Base-by-base conservation (phyloP, 2,113 vertebrate species). In the Ascaphus truei region DNA sequence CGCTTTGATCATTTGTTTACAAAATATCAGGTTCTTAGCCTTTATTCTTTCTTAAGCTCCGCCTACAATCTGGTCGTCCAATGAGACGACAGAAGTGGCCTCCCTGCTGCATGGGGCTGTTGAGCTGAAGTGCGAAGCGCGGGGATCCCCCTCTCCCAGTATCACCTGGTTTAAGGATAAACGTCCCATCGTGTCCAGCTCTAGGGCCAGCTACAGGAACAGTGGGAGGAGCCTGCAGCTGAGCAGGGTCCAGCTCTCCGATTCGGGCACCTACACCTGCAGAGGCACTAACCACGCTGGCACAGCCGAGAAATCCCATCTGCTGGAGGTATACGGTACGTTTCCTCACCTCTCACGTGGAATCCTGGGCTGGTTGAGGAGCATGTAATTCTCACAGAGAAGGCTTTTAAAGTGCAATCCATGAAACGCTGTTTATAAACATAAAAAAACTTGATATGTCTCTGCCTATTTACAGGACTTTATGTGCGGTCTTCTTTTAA, bases 131-230 rank as follows among this genome's bases (percentile, higher is more conserved):
- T 95, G 93, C 18, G 88, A 95, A 18, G 85, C 85, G 0, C 85
- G 86, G 22, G 93, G 93, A 1, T 80, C 77, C 2, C 93, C 93
- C 1, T 6, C 62, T 6, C 93, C 93, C 20, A 77, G 79, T n/a
- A 84, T 95, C 71, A 79, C 86, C 36, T 95, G 93, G 93, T 73
- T 91, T 16, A 94, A 93, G 73, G 91, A 93, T 13, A 83, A 85
- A 72, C 83, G 74, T 37, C 86, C 83, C 3, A 82, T 94, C 2
- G 81, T 89, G 56, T 84, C 88, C 76, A 83, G 88, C 39, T 12
- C 86, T 0, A 82, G 80, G 76, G 69, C 80, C 22, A 80, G 83
- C 4, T 93, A 89, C 75, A 72, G 73, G 31, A 83, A 71, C 0
- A 80, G 86, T 0, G 92, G 93, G 9, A 88, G 81, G 77, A 83